Conservation (phyloP, 2,888 invertebrate species). For the Heliconius sara region DNA sequence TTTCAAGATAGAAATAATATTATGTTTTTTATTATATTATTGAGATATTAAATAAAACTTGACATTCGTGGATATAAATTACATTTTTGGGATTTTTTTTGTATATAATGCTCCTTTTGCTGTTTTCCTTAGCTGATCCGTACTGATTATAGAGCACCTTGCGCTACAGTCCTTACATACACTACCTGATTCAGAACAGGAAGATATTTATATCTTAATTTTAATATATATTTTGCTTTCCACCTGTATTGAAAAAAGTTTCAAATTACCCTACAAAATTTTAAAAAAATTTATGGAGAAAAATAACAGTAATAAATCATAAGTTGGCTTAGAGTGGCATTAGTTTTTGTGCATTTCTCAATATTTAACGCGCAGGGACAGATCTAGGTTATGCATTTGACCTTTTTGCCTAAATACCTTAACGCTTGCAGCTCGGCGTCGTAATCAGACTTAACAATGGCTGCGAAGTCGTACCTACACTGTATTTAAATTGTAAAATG, state of each 20-base stretch:
- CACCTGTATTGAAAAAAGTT: too few species aligned
- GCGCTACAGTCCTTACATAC: too few species aligned
- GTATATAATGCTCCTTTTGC: too few species aligned
- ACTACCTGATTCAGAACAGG: too few species aligned
- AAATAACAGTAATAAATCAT: neutral
- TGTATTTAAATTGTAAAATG: conserved; percentile 9
- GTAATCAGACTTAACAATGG: conserved; percentile 32
- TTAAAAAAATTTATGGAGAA: neutral
- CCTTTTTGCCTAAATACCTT: conserved; percentile 45
- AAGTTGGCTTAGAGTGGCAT: neutral
- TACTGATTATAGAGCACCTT: too few species aligned
- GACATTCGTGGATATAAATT: neutral
- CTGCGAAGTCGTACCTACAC: neutral
- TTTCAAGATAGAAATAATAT: neutral
- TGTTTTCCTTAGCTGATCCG: too few species aligned
- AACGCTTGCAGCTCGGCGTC: conserved; percentile 35
- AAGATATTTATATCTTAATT: too few species aligned
- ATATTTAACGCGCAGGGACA: conserved; percentile 33
- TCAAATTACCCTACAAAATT: too few species aligned
- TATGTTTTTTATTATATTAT: neutral
- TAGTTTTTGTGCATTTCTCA: conserved; percentile 4
- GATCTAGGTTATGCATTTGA: conserved; percentile 43
- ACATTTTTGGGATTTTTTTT: neutral
- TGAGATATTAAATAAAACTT: too few species aligned
- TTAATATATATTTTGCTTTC: too few species aligned